A percentile compares a stretch with the other conserved stretches of the same genome.
These are phyloP conservation scores for Netelia inedita DNA, from an alignment of 2,888 invertebrate genomes.

Conservation along the genomic window DNA sequence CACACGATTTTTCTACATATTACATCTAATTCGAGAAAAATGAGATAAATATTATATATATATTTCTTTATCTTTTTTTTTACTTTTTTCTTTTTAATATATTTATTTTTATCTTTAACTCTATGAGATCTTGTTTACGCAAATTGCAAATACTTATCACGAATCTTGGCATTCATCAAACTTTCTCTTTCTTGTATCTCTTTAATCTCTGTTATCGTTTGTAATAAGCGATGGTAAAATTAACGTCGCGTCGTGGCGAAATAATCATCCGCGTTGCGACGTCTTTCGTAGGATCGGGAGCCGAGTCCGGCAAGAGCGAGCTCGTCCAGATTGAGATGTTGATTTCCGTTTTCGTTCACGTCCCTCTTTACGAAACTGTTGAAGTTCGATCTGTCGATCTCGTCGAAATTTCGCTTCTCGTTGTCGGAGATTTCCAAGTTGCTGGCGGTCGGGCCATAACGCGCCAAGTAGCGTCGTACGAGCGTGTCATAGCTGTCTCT, in stretches of 20 bases:
- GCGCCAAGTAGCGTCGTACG: too few relatives aligned
- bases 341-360: too few relatives aligned
- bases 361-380: constrained; percentile 86
- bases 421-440: too few relatives aligned
- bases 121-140: constrained; percentile 3
- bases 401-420: constrained; percentile 88
- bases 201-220: neutral
- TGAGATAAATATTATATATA: too few relatives aligned
- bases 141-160: neutral
- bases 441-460: too few relatives aligned
- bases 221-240: constrained; percentile 20
- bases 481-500: too few relatives aligned
- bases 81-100: neutral
- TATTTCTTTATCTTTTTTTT: constrained; percentile 15
- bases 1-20: too few relatives aligned
- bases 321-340: constrained; percentile 87
- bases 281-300: constrained; percentile 86
- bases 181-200: neutral
- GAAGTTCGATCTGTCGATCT: constrained; percentile 88
- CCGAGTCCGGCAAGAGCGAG: constrained; percentile 88
- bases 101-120: too few relatives aligned
- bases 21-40: constrained; percentile 2
- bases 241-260: constrained; percentile 61
- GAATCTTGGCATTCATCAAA: neutral
- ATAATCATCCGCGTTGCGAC: constrained; percentile 58